Evolutionary conservation across 2,113 vertebrate species (phyloP), one percentile per base, ranked within the genome.

Genomic region (Phylloscopus whistleri): DNA sequence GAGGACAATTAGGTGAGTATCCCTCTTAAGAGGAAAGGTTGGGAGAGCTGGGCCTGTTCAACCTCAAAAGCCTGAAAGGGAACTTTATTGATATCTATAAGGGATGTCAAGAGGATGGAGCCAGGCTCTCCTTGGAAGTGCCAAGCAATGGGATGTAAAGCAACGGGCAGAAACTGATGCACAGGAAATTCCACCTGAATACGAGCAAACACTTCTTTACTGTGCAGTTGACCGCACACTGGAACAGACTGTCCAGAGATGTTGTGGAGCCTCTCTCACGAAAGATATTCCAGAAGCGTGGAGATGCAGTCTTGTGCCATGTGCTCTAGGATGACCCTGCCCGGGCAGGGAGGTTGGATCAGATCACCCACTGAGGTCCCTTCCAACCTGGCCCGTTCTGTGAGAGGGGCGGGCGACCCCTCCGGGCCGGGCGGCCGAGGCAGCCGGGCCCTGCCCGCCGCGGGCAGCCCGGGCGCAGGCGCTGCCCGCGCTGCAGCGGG

Each of bases 371-470:
- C 4, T 4, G 28, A 16, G 19, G 7, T 24, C 33, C 23, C 6
- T 5, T 19, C 21, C 37, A 12, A 2, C 11, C 17, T 1, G 73
- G 10, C 37, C 46, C 31, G 3, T 11, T 14, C 26, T 5, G 31
- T 8, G 11, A 12, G 12, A 17, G 5, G 3, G 13, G 3, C 24
- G 0, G 10, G 3, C 7, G 0, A 9, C 55, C 8, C 18, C 18
- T 4, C 4, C 2, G 1, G 1, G 2, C 7, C 17, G 4, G 0
- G 7, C 35, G 6, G 7, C 66, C 19, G 15, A 16, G 9, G 5
- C 67, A 9, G 9, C 9, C 5, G 6, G 6, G 16, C 58, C 6
- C 13, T 6, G 10, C 64, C 27, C 1, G 2, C 23, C 30, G 1
- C 7, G 2, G 20, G 19, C n/a, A 9, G 19, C 39, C 46, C 13